A percentile compares a stretch with the other conserved stretches of the same genome.
These are phyloP conservation scores for Aptenodytes forsteri DNA, from an alignment of 2,113 vertebrate species.

Conservation along the genomic window DNA sequence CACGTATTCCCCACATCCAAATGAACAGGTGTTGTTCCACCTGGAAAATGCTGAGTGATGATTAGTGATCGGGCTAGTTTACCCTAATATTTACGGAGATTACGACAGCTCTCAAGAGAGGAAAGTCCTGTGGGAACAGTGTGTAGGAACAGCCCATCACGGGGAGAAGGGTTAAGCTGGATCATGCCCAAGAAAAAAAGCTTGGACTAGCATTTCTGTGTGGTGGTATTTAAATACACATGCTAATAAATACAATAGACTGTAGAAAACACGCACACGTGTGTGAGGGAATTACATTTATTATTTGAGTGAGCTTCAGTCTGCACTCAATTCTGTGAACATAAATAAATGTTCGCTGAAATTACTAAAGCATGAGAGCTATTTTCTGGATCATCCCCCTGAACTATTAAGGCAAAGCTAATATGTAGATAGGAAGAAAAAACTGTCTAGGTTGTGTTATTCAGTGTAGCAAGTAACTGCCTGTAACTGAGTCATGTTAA, in stretches of 20 bases:
- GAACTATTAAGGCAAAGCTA: constrained; percentile 3
- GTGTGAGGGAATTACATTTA: background rate
- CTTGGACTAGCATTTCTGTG: background rate
- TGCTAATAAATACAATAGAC: background rate
- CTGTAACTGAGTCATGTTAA: background rate
- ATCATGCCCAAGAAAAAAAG: background rate
- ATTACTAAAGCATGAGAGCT: background rate
- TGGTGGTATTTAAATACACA: background rate
- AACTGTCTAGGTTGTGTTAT: background rate
- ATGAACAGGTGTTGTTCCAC: background rate
- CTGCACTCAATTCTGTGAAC: background rate
- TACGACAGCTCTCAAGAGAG: background rate
- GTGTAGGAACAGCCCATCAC: background rate
- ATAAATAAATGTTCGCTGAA: background rate
- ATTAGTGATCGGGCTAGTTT: background rate
- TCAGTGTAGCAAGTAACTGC: background rate
- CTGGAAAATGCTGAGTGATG: background rate
- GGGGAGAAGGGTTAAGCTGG: background rate
- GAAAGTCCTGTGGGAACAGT: background rate
- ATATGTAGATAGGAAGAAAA: background rate
- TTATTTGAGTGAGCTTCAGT: background rate
- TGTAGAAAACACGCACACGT: background rate
- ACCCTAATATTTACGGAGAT: background rate
- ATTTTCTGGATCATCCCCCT: constrained; percentile 21
- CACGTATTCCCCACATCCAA: background rate